These are phyloP conservation scores for Rhodinocichla rosea DNA, from an alignment of 2,113 vertebrate genomes.

Conservation along the genomic window DNA sequence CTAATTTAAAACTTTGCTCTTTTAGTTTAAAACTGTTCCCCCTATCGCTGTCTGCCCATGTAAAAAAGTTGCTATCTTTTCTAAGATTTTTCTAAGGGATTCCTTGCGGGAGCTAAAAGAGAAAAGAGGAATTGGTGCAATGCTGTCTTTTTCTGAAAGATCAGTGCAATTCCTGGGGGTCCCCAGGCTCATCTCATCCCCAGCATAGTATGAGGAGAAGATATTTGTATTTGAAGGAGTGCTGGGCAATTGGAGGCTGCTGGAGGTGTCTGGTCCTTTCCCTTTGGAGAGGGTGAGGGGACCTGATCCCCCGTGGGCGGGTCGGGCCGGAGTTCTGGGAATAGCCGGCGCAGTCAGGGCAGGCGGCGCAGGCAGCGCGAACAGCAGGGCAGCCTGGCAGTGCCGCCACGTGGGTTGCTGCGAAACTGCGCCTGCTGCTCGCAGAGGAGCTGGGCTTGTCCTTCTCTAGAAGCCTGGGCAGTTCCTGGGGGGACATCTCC, in stretches of 20 bases:
- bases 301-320: accelerated
- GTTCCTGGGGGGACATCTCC: not conserved
- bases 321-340: not conserved
- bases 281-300: not conserved
- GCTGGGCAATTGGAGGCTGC: not conserved
- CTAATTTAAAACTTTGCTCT: not conserved
- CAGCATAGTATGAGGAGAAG: not conserved
- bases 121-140: not conserved
- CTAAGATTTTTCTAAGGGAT: not conserved
- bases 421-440: constrained; percentile 11
- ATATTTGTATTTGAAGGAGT: not conserved
- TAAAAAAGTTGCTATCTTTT: not conserved
- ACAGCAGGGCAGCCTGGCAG: constrained; percentile 1
- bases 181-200: accelerated
- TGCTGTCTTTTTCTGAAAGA: not conserved
- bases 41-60: not conserved
- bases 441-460: not conserved
- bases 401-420: constrained; percentile 13
- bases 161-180: not conserved
- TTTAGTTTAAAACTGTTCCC: not conserved
- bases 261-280: not conserved
- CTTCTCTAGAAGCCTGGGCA: not conserved
- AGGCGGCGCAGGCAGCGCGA: not conserved
- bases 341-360: not conserved
- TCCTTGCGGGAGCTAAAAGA: not conserved